Base-by-base conservation (phyloP, 2,888 invertebrate genomes). In the Lycophotia porphyrea region DNA sequence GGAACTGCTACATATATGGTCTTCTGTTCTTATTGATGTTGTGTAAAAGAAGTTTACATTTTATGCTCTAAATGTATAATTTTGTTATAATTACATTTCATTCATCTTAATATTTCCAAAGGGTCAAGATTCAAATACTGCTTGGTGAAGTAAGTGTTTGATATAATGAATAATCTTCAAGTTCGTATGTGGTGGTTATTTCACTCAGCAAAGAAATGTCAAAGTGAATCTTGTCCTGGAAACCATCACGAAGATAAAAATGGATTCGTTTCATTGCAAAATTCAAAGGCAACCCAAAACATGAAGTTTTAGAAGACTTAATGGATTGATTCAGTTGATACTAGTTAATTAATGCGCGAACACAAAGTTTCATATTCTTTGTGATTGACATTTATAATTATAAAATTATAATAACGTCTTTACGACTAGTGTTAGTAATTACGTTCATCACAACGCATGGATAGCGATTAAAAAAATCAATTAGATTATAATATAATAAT, bases 31-130 rank as follows among this genome's bases (percentile, higher is more conserved):
- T 61, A n/a, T 63, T 60, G 0, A 52, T 47, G 58, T 81, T 66
- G 31, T 42, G n/a, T 55, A 44, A 49, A 39, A 42, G 15, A 31
- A 71, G 5, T 47, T 31, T 5, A 36, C 7, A 18, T 58, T 55
- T 60, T n/a, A 75, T 31, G 66, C 31, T 71, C n/a, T 81, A 55
- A 24, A 61, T 64, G 15, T 21, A 15, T 13, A 34, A 65, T 34
- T 47, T 15, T 65, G 55, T 24, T 7, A 52, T 36, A 60, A 64
- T 34, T 61, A 52, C 8, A 64, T 44, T 49, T 21, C 3, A 27
- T 71, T 34, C 21, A 0, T 24, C 11, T 52, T 52, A 15, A 0
- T 0, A 42, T n/a, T 18, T 21, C 18, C 7, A 36, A 1, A 13
- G 27, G 24, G 24, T 13, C 24, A 27, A 55, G 2, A 27, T 55